A percentile compares a stretch with the other conserved stretches of the same genome.
These are phyloP conservation scores for Cremastinae sp. DNA, from an alignment of 2,888 invertebrate species.

Conservation along the genomic window DNA sequence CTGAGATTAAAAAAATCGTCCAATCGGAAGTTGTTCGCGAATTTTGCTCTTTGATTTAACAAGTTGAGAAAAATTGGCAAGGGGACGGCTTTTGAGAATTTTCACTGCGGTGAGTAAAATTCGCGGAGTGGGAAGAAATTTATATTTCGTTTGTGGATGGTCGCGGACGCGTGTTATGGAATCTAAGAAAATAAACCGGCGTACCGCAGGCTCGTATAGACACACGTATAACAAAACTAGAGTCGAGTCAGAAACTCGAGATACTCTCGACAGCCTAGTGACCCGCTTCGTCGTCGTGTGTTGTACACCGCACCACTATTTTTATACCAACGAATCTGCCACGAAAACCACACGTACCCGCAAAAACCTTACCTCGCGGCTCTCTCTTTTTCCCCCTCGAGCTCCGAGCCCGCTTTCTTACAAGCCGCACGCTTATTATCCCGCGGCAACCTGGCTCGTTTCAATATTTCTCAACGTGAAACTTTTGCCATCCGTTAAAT, in stretches of 20 bases:
- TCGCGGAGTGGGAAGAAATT: too few species aligned
- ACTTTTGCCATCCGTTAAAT: neutral
- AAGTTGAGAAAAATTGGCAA: too few species aligned
- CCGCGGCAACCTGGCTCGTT: slow-evolving; percentile 20
- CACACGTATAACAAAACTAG: slow-evolving; percentile 58
- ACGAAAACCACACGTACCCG: slow-evolving; percentile 66
- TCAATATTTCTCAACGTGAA: slow-evolving; percentile 18
- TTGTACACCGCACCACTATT: slow-evolving; percentile 77
- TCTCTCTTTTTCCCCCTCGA: slow-evolving; percentile 36
- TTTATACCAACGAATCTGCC: slow-evolving; percentile 74
- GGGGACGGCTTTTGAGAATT: too few species aligned
- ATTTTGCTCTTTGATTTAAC: too few species aligned
- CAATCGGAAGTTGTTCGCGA: slow-evolving; percentile 44
- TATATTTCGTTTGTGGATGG: too few species aligned
- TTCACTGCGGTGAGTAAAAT: too few species aligned
- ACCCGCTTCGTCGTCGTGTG: slow-evolving; percentile 74
- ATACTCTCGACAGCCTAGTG: slow-evolving; percentile 74
- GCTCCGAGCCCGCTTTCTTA: slow-evolving; percentile 6
- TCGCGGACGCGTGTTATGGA: slow-evolving; percentile 3
- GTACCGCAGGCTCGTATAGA: slow-evolving; percentile 31
- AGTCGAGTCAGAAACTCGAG: slow-evolving; percentile 69
- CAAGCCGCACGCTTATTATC: slow-evolving; percentile 11
- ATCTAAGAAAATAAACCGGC: slow-evolving; percentile 39
- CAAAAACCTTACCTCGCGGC: slow-evolving; percentile 68
- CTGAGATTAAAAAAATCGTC: neutral